phyloP scores from a whole-genome alignment of 2,113 vertebrate species.

The Trogon surrucura region DNA sequence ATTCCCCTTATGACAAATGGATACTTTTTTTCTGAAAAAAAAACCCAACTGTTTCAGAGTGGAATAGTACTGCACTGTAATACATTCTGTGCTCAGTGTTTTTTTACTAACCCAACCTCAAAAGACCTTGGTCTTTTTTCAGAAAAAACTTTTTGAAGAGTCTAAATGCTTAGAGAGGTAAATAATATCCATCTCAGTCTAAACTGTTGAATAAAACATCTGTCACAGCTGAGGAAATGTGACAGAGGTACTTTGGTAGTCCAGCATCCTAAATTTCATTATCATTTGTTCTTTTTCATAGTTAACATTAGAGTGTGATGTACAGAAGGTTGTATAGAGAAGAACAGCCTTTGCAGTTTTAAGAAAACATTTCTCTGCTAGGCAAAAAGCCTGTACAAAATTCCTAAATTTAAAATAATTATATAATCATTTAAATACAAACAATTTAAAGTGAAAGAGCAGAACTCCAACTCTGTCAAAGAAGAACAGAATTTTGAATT shows the following conservation, averaged over 20 bases:
- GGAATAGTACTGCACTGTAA: slow-evolving; percentile 3
- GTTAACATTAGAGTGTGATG: not conserved
- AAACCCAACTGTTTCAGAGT: not conserved
- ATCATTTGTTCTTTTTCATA: not conserved
- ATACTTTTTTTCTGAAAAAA: not conserved
- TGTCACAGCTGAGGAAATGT: not conserved
- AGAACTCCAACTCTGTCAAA: not conserved
- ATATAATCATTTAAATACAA: not conserved
- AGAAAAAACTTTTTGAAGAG: not conserved
- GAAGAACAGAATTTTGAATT: not conserved
- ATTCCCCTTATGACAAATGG: not conserved
- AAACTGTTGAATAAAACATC: not conserved
- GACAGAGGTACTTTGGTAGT: not conserved
- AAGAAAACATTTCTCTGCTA: not conserved
- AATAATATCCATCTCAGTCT: not conserved
- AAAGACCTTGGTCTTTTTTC: not conserved
- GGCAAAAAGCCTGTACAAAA: not conserved
- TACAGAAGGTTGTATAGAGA: not conserved
- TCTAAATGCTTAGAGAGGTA: not conserved
- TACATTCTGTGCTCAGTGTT: not conserved
- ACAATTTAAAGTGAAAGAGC: not conserved
- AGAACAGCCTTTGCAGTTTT: not conserved
- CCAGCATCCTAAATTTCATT: not conserved
- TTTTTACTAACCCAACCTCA: not conserved
- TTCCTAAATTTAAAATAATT: not conserved